Base-by-base conservation (phyloP, 2,888 invertebrate species). In the Danaus chrysippus region DNA sequence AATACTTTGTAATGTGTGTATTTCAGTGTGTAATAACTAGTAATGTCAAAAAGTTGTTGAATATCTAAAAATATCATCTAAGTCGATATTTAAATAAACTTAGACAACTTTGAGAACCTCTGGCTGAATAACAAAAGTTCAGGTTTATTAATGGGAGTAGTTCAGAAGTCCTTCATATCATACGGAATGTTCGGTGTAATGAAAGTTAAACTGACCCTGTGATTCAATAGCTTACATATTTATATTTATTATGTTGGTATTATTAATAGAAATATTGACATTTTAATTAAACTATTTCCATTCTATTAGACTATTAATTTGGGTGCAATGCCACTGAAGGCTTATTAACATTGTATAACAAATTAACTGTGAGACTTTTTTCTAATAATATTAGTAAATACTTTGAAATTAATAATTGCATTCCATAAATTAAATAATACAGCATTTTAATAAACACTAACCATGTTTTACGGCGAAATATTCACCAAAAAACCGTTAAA, bases 181-280 rank as follows among this genome's bases (percentile, higher is more conserved):
- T 76, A 73, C 72, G 69, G 71, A 76, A 75, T 70, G 67, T 67
- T 73, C 72, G 71, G 70, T 57, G 23, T 58, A 66, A 62, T 57
- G 49, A 59, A 64, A 61, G 54, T 64, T 61, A 23, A 2, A 41
- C 19, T 11, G 17, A 19, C 17, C n/a, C 52, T 42, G 43, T 42
- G 49, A 54, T 19, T 11, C n/a, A 49, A 52, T 46, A 41, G 49
- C 42, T 56, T 60, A 10, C 23, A 13, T 42, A 42, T 55, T 34
- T 42, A 55, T 13, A 41, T 41, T n/a, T 9, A 43, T 42, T 34
- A 56, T 17, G 43, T 34, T 34, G 23, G 23, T 34, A 19, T 10
- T 1, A 42, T 10, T 17, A 12, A 15, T 17, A 56, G 42, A 17
- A 56, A 55, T 19, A 56, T 49, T 56, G 12, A 17, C 42, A 56